phyloP scores from a whole-genome alignment of 2,113 vertebrate species.

The Fukomys damarensis region DNA sequence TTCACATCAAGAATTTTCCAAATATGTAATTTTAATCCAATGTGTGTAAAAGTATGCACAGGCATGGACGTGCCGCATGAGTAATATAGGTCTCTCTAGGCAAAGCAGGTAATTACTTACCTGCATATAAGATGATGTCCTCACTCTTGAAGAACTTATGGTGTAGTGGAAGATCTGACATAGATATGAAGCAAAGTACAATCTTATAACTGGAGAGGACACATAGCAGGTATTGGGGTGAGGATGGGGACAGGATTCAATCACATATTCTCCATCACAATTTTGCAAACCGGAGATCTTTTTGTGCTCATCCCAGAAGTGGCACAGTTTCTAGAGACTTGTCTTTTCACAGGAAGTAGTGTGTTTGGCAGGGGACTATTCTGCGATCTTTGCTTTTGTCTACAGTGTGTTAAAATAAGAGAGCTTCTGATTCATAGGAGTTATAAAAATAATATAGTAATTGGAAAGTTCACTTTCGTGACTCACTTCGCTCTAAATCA shows the following conservation, averaged over 20 bases:
- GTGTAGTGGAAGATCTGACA: background rate
- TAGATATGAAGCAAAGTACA: background rate
- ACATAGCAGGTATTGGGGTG: background rate
- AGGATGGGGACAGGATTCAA: background rate
- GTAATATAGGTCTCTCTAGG: background rate
- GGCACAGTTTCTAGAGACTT: conserved; percentile 33
- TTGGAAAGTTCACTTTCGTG: conserved; percentile 74
- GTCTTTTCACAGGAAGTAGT: conserved; percentile 71
- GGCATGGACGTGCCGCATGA: background rate
- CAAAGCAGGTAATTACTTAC: background rate
- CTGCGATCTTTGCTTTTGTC: conserved; percentile 72
- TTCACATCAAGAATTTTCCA: conserved; percentile 38
- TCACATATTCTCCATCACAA: background rate
- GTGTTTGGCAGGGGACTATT: conserved; percentile 39
- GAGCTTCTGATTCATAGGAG: conserved; percentile 77
- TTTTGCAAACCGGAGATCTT: background rate
- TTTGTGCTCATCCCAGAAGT: conserved; percentile 2
- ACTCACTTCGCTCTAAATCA: conserved; percentile 50
- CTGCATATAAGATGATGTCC: background rate
- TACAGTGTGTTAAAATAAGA: conserved; percentile 69
- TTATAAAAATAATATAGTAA: conserved; percentile 78
- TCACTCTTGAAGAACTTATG: background rate
- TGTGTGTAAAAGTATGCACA: background rate
- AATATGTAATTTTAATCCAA: background rate
- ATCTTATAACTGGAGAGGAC: background rate